Evolutionary conservation across 2,113 vertebrate genomes (phyloP).

Genomic region (Brachionichthys hirsutus): DNA sequence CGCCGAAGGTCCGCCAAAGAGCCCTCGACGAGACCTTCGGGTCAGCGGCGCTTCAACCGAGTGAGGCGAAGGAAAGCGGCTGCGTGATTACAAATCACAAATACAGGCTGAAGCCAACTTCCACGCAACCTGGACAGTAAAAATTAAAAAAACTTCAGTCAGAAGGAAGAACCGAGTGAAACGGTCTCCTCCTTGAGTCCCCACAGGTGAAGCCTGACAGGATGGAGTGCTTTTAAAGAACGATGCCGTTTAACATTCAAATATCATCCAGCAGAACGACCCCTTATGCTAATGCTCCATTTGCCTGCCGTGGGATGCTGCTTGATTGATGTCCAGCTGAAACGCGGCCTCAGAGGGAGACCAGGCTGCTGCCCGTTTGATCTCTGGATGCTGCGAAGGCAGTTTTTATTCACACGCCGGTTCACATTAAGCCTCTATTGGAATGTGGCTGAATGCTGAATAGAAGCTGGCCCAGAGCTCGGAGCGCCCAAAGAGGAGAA

Average conservation of each 20-base stretch:
- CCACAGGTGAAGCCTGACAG: background rate
- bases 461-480: background rate
- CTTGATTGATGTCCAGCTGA: slow-evolving; percentile 5
- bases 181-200: background rate
- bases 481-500: slow-evolving; percentile 11
- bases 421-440: background rate
- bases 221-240: no score
- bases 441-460: slow-evolving; percentile 4
- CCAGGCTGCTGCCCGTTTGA: slow-evolving; percentile 12
- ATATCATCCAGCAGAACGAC: background rate
- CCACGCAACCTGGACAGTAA: background rate
- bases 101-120: slow-evolving; percentile 11
- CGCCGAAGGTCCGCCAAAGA: no score
- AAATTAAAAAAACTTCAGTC: background rate
- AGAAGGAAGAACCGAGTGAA: background rate
- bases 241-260: no score
- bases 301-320: background rate
- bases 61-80: no score
- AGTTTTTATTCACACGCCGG: background rate
- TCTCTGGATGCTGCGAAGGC: background rate
- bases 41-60: no score
- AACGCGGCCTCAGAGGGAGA: slow-evolving; percentile 8
- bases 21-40: no score
- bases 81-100: background rate
- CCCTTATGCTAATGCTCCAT: slow-evolving; percentile 13